Evolutionary conservation across 2,797 vertebrate genomes (phyloP), one percentile per base, ranked within the genome.

Genomic region (Oryzias dopingdopingensis): DNA sequence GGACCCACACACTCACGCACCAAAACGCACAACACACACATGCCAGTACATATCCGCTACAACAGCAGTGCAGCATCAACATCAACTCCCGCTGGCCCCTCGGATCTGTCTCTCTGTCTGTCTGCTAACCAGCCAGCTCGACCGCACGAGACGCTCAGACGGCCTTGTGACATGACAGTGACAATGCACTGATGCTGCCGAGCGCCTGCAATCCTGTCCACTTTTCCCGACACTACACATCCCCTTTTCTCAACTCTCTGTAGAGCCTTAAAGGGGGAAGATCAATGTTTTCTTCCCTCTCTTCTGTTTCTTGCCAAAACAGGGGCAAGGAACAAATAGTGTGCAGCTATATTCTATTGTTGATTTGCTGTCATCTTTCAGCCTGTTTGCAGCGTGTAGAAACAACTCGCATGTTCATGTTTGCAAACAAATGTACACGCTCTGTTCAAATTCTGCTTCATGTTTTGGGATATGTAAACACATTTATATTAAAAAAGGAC

Each of bases 91-190:
- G 67, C 69, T 32, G 70, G 73, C 78, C 79, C 60, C 81, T 72
- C 26, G 64, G 73, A 76, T 82, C 75, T 70, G 47, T 79, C 70
- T 71, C 64, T 65, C 60, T 43, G 74, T 78, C 82, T 72, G 54
- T 49, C 71, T n/a, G 66, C 74, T 81, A 44, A 59, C 76, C 74
- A 75, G 76, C 65, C 73, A 42, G 76, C 80, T 78, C 62, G 62
- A 72, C 83, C 59, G 20, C 83, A 76, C 24, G 73, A 85, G 87
- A 80, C 52, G 74, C 80, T 87, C 86, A 84, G 85, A 70, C 68
- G 63, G 83, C 80, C 83, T 80, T 55, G 74, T 90, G 86, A 90
- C 87, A 90, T 90, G 90, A 88, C 88, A 90, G 83, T 78, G 85
- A 85, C 83, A 89, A 77, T 53, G 65, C 80, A 84, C 82, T 79